Conservation (phyloP, 2,888 invertebrate species). For the Lumbricus terrestris region DNA sequence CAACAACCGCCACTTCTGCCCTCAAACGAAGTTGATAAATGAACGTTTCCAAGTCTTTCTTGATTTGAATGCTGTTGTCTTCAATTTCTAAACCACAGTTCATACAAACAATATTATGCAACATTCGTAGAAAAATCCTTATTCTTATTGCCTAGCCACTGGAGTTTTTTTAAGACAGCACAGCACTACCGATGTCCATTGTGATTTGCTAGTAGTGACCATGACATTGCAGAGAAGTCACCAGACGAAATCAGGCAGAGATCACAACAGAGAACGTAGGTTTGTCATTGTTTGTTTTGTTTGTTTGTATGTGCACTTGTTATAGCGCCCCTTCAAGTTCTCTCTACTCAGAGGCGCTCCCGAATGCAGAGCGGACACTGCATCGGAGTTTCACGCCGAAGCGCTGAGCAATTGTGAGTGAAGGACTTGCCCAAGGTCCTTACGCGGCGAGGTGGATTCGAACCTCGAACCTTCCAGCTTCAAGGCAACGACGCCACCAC, state of each 20-base stretch:
- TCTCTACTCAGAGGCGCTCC: no score
- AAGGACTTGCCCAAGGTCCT: no score
- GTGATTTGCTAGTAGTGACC: background rate
- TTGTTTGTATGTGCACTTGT: no score
- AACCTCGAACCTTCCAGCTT: no score
- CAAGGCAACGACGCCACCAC: no score
- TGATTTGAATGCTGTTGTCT: slow-evolving; percentile 99
- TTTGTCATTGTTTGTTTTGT: no score
- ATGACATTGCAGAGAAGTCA: background rate
- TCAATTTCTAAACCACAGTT: slow-evolving; percentile 71
- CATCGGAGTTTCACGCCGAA: no score
- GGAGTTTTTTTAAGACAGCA: background rate
- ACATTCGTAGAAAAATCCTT: background rate
- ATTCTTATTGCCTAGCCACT: background rate
- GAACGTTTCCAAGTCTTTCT: slow-evolving; percentile 96
- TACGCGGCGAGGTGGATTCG: no score
- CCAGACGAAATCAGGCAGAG: background rate
- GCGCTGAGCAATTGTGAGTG: no score
- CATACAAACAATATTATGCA: background rate
- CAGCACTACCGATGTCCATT: background rate
- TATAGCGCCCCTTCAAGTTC: no score
- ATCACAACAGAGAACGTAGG: no score
- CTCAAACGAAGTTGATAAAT: slow-evolving; percentile 90
- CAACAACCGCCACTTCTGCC: slow-evolving; percentile 96
- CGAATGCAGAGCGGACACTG: no score